Evolutionary conservation across 2,797 vertebrate genomes (phyloP).

Genomic region (Macropus fuliginosus): DNA sequence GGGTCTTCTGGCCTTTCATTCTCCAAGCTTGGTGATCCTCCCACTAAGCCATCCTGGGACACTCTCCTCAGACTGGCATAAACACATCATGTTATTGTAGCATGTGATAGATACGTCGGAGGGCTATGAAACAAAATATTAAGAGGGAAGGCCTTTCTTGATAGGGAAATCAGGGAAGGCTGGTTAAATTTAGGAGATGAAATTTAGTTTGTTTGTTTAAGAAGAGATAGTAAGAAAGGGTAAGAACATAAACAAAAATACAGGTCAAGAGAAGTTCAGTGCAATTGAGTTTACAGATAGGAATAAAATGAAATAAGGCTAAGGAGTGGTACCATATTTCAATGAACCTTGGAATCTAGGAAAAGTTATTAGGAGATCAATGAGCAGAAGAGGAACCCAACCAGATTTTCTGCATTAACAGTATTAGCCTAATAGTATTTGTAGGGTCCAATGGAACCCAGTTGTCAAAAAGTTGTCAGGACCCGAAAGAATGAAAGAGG

Average conservation of each 20-base stretch:
- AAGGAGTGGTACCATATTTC: background rate
- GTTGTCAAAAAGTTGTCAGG: background rate
- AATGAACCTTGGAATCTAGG: background rate
- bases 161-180: background rate
- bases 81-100: background rate
- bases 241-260: background rate
- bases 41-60: background rate
- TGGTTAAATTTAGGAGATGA: background rate
- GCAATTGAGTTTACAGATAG: background rate
- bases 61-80: background rate
- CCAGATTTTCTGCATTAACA: too few species aligned
- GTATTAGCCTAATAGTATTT: too few species aligned
- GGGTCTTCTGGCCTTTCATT: background rate
- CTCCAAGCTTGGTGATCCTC: background rate
- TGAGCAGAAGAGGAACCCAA: too few species aligned
- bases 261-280: background rate
- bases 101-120: background rate
- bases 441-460: too few species aligned
- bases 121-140: background rate
- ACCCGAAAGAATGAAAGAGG: background rate
- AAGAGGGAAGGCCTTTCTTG: background rate
- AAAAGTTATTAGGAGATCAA: background rate
- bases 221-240: background rate
- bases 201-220: background rate
- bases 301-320: background rate